Conservation (phyloP, 92 coral and sea anemone species). For the Galaxea fascicularis region DNA sequence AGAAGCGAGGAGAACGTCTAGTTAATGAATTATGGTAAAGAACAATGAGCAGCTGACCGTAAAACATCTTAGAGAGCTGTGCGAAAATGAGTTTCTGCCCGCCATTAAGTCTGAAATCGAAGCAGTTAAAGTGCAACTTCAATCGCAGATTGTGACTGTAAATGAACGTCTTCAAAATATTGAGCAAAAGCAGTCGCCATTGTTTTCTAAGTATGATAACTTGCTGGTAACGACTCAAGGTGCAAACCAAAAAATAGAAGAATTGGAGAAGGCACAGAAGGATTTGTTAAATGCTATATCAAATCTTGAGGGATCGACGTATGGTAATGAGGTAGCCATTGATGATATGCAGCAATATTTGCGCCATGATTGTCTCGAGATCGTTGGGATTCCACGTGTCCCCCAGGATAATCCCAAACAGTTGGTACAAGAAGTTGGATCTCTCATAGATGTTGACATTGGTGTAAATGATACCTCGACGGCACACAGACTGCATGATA, state of each 20-base stretch:
- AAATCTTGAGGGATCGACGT: conserved; percentile 13
- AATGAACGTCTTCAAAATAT: conserved; percentile 24
- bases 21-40: conserved; percentile 11
- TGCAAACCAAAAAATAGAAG: conserved; percentile 26
- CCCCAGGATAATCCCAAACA: conserved; percentile 45
- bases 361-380: conserved; percentile 51
- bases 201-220: conserved; percentile 34
- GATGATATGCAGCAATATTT: conserved; percentile 64
- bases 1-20: conserved; percentile 23
- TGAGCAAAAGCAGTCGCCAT: conserved; percentile 22
- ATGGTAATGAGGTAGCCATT: conserved; percentile 41
- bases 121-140: conserved; percentile 11
- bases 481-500: conserved; percentile 63
- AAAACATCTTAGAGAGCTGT: conserved; percentile 26
- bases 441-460: neutral
- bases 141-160: conserved; percentile 22
- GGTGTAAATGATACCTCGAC: conserved; percentile 49
- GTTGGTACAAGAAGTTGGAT: conserved; percentile 36
- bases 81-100: conserved; percentile 35
- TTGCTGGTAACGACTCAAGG: conserved; percentile 30
- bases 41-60: conserved; percentile 8
- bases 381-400: conserved; percentile 53
- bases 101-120: conserved; percentile 26
- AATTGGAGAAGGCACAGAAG: conserved; percentile 10
- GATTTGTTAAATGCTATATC: neutral